Percentiles rank a stretch among this genome's conserved stretches.
Conservation (phyloP, 2,797 vertebrate genomes). For the Muscicapa striata region DNA sequence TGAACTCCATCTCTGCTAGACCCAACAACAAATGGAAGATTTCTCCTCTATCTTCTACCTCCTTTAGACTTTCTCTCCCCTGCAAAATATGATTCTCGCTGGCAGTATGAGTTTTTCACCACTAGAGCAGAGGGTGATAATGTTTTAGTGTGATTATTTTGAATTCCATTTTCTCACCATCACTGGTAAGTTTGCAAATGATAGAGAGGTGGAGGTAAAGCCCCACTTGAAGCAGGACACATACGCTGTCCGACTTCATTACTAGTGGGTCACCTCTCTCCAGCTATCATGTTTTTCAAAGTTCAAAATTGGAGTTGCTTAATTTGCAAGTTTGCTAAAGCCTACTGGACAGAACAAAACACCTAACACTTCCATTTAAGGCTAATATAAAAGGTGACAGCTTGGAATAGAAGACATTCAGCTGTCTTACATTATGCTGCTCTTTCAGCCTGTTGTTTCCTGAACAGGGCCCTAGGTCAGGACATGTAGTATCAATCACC, state of each 20-base stretch:
- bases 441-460: not conserved
- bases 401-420: not conserved
- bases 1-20: not conserved
- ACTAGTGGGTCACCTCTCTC: not conserved
- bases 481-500: not conserved
- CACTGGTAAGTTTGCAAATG: not conserved
- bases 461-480: not conserved
- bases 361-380: not conserved
- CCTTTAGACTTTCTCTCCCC: not conserved
- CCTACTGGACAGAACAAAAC: not conserved
- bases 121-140: not conserved
- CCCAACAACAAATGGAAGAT: not conserved
- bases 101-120: not conserved
- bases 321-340: not conserved
- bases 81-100: not conserved
- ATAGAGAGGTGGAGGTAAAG: not conserved
- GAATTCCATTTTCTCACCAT: not conserved
- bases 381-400: not conserved
- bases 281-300: not conserved
- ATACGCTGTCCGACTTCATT: fast-evolving
- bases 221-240: not conserved
- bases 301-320: not conserved
- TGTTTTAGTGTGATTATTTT: not conserved
- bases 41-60: not conserved
- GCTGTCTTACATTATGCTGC: not conserved